These are phyloP conservation scores for Lophochroa leadbeateri DNA, from an alignment of 2,113 vertebrate species.

Conservation along the genomic window DNA sequence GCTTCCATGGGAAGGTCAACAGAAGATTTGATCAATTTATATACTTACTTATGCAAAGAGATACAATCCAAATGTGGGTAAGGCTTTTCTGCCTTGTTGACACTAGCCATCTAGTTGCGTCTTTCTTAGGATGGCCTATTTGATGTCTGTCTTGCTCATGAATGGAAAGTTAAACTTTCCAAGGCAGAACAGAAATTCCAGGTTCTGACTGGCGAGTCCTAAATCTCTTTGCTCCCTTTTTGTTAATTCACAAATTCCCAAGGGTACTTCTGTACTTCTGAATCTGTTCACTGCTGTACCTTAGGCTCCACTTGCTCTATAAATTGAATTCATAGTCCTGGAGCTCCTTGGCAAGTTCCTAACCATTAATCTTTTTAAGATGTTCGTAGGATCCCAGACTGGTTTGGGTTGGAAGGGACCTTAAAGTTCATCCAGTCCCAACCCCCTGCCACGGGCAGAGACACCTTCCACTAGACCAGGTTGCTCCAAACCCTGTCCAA, in stretches of 20 bases:
- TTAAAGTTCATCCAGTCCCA: not conserved
- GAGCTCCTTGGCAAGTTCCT: not conserved
- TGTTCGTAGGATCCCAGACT: not conserved
- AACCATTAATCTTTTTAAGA: not conserved
- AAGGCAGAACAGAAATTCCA: not conserved
- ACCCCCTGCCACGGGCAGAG: not conserved
- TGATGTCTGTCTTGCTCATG: not conserved
- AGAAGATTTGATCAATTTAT: not conserved
- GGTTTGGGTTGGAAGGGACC: not conserved
- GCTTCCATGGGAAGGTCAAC: not conserved
- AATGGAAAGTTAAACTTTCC: not conserved
- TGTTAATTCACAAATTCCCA: not conserved
- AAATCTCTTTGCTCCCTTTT: not conserved
- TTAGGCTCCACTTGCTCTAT: not conserved
- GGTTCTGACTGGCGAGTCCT: not conserved
- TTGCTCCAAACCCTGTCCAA: not conserved
- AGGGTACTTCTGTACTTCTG: not conserved
- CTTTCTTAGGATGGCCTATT: not conserved
- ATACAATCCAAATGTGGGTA: not conserved
- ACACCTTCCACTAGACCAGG: not conserved
- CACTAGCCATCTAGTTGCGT: not conserved
- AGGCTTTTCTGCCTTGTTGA: not conserved
- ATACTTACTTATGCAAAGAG: not conserved
- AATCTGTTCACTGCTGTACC: not conserved
- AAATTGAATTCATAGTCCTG: not conserved